A percentile compares a stretch with the other conserved stretches of the same genome.
Conservation (phyloP, 2,113 vertebrate genomes). For the Phaethornis superciliosus region DNA sequence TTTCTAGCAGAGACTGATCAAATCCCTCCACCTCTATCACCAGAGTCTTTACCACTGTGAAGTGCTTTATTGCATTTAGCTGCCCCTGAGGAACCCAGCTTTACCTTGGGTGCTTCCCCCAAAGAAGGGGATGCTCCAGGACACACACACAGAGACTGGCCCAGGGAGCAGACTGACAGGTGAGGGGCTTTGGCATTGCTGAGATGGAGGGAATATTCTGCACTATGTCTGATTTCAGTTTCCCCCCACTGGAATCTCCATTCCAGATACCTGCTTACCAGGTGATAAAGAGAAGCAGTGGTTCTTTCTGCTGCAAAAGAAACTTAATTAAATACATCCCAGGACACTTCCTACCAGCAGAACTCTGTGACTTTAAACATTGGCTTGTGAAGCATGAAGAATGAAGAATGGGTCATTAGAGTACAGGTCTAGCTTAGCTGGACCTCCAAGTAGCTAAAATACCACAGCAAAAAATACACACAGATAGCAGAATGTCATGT, state of each 20-base stretch:
- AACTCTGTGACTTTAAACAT: neutral
- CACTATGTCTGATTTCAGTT: neutral
- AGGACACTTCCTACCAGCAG: neutral
- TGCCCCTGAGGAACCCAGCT: neutral
- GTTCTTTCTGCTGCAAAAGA: neutral
- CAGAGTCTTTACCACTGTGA: neutral
- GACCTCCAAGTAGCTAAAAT: neutral
- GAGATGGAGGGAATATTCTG: neutral
- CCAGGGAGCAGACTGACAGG: fast-evolving
- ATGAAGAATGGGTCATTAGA: neutral
- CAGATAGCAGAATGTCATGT: neutral
- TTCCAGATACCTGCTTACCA: neutral
- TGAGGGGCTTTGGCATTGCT: neutral
- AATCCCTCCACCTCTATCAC: neutral
- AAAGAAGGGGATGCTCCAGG: neutral
- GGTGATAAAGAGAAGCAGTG: neutral
- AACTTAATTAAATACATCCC: neutral
- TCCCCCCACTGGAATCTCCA: neutral
- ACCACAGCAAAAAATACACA: neutral
- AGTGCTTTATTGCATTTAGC: neutral
- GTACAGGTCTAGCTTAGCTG: neutral
- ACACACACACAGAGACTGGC: neutral
- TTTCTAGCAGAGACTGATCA: too few relatives aligned
- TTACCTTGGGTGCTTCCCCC: neutral
- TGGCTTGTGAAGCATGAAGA: neutral